These are phyloP conservation scores for Myzus persicae DNA, from an alignment of 1,140 invertebrate species.

Conservation along the genomic window DNA sequence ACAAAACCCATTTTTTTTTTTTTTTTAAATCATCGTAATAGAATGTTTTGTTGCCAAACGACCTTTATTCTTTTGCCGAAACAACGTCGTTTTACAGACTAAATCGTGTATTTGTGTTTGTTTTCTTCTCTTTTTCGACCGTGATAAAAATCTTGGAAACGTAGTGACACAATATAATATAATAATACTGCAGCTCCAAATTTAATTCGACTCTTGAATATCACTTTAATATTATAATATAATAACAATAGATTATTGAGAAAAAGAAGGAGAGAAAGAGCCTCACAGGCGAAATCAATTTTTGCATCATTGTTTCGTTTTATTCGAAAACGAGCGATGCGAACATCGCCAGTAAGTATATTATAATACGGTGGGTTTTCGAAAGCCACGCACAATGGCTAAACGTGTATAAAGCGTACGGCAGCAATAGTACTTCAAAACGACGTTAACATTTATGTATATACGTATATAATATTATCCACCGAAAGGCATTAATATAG, in stretches of 20 bases:
- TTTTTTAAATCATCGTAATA: neutral
- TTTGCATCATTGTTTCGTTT: neutral
- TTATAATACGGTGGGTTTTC: neutral
- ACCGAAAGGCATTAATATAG: neutral
- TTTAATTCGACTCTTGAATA: neutral
- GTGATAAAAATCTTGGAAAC: neutral
- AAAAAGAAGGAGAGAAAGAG: neutral
- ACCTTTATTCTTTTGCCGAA: neutral
- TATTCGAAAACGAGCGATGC: neutral
- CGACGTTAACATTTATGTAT: neutral
- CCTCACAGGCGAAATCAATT: neutral
- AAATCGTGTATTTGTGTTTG: neutral
- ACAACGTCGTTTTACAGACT: conserved; percentile 9
- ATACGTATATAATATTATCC: neutral
- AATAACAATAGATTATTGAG: neutral
- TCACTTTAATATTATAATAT: neutral
- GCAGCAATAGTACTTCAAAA: neutral
- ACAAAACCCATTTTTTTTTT: neutral
- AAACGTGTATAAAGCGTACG: neutral
- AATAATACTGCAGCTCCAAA: neutral
- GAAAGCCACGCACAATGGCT: neutral
- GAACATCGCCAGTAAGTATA: neutral
- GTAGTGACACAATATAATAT: neutral
- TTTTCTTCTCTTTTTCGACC: neutral
- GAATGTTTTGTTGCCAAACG: conserved; percentile 33